These are phyloP conservation scores for Erebia aethiops DNA, from an alignment of 2,888 invertebrate genomes.

Conservation along the genomic window DNA sequence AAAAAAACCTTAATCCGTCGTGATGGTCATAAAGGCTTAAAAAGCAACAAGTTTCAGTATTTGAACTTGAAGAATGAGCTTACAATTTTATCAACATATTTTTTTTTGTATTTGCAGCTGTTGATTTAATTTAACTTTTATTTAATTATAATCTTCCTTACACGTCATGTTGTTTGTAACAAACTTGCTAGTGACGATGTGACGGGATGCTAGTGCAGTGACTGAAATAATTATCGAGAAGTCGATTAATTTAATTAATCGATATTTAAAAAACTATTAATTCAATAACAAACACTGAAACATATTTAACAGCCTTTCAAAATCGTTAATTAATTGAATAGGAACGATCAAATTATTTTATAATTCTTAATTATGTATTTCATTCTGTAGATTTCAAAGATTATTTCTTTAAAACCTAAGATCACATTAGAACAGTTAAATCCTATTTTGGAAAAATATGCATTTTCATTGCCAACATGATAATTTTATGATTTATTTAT, in stretches of 20 bases:
- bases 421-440: not conserved
- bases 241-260: not conserved
- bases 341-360: not conserved
- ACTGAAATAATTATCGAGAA: not conserved
- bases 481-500: too few species aligned
- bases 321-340: not conserved
- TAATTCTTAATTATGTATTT: not conserved
- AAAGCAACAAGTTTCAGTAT: not conserved
- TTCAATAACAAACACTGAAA: too few species aligned
- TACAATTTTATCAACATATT: not conserved
- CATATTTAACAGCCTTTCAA: not conserved
- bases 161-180: not conserved
- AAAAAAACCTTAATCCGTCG: too few species aligned
- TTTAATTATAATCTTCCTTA: slow-evolving; percentile 4
- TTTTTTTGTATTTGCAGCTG: not conserved
- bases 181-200: slow-evolving; percentile 2
- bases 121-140: not conserved
- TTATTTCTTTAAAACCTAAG: not conserved
- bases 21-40: too few species aligned
- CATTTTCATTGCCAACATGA: not conserved
- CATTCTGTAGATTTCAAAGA: not conserved
- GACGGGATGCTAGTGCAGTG: not conserved
- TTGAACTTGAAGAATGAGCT: not conserved
- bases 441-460: not conserved
- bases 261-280: too few species aligned